A percentile compares a stretch with the other conserved stretches of the same genome.
Evolutionary conservation across 2,113 vertebrate species (phyloP).

Genomic region (Oxyura jamaicensis): DNA sequence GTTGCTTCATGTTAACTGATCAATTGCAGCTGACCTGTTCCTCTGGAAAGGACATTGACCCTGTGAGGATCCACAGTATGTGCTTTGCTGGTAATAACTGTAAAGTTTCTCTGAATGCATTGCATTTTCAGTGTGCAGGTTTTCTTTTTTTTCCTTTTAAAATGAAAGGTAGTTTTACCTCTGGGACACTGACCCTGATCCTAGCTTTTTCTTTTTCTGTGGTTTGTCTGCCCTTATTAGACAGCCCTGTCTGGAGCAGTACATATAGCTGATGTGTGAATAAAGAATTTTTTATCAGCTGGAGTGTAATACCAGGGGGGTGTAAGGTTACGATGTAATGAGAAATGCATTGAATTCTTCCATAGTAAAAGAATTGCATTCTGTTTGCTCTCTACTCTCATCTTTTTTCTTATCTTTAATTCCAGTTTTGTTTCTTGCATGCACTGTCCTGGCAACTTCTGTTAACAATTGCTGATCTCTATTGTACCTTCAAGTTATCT

Average conservation of each 20-base stretch:
- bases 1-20: not conserved
- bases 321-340: not conserved
- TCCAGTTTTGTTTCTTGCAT: not conserved
- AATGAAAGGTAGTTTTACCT: not conserved
- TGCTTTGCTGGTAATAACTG: not conserved
- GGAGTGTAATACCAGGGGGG: not conserved
- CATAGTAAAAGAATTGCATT: accelerated
- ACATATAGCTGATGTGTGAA: not conserved
- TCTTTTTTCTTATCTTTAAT: not conserved
- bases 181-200: not conserved
- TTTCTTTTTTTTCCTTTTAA: not conserved
- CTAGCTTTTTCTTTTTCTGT: not conserved
- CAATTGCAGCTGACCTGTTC: not conserved
- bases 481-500: not conserved
- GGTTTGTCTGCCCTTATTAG: not conserved
- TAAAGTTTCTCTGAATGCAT: not conserved
- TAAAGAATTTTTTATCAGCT: not conserved
- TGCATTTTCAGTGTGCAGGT: not conserved
- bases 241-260: not conserved
- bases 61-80: accelerated
- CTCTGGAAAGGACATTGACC: not conserved
- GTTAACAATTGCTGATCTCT: not conserved
- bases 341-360: not conserved
- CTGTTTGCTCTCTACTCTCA: not conserved
- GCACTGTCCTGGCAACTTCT: not conserved